Base-by-base conservation (phyloP, 2,888 invertebrate species). In the Brachylomia viminalis region DNA sequence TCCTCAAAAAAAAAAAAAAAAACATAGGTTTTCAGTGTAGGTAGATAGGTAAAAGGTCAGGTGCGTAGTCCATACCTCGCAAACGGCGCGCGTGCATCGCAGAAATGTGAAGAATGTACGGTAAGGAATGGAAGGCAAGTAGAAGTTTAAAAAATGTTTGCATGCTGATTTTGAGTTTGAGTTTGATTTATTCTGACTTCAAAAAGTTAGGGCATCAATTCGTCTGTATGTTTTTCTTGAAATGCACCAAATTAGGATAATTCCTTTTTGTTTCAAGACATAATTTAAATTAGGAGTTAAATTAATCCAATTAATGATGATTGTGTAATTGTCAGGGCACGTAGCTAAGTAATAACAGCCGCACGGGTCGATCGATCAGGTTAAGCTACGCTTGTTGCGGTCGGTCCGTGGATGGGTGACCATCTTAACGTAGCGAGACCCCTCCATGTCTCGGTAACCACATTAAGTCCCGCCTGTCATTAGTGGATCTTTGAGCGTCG, bases 71-170 rank as follows among this genome's bases (percentile, higher is more conserved):
- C 27, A 38, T 47, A 8, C 23, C 23, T 77, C 5, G 27, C 54
- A 23, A 42, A 38, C 52, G 23, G 27, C 27, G 23, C 42, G 42
- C 23, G 45, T 45, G 17, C 33, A 52, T 27, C 4, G 17, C 4
- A 47, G 45, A 6, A 77, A 75, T 58, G 56, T 65, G n/a, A 58
- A 42, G n/a, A 38, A 77, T 56, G 27, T n/a, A 8, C 30, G 10
- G 38, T 15, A 20, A 20, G 64, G 64, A 13, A 65, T 65, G 47
- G 3, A 23, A 11, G 47, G 30, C n/a, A 30, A 8, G 47, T 38
- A 5, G 38, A 49, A 49, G 47, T 20, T 30, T 65, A 17, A 11
- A 47, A 65, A 49, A 20, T 47, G 2, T 30, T 56, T 65, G 56
- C 38, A 49, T 42, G 7, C 2, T 30, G 38, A 77, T 77, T n/a